Evolutionary conservation across 2,888 invertebrate species (phyloP).

Genomic region (Slavum lentiscoides): DNA sequence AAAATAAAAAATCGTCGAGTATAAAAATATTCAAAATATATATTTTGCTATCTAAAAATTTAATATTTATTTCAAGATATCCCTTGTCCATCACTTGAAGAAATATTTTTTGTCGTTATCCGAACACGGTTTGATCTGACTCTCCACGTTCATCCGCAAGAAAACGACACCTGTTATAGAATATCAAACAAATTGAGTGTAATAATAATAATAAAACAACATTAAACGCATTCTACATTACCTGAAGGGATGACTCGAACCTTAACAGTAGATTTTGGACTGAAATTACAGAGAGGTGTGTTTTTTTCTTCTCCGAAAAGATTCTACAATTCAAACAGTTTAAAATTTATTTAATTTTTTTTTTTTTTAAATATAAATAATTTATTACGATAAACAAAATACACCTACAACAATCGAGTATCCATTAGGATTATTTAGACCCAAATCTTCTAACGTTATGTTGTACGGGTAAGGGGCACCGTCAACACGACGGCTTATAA

Average conservation of each 20-base stretch:
- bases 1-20: not conserved
- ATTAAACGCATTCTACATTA: not conserved
- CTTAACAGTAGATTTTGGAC: conserved; percentile 16
- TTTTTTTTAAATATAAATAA: too few relatives aligned
- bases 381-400: not conserved
- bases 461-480: conserved; percentile 61
- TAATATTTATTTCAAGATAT: not conserved
- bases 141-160: conserved; percentile 19
- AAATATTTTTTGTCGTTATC: not conserved
- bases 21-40: conserved; percentile 11
- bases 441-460: conserved; percentile 59
- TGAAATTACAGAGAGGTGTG: not conserved
- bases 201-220: not conserved
- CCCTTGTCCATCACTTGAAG: conserved; percentile 4
- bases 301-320: conserved; percentile 36
- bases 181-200: not conserved
- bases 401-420: conserved; percentile 60
- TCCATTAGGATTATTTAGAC: conserved; percentile 58
- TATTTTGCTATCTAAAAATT: not conserved
- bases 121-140: not conserved
- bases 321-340: conserved; percentile 24
- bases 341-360: too few relatives aligned
- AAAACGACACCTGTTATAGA: conserved; percentile 34
- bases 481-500: conserved; percentile 63
- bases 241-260: conserved; percentile 53